Evolutionary conservation across 2,113 vertebrate genomes (phyloP), one percentile per base, ranked within the genome.

Genomic region (Hystrix cristata): DNA sequence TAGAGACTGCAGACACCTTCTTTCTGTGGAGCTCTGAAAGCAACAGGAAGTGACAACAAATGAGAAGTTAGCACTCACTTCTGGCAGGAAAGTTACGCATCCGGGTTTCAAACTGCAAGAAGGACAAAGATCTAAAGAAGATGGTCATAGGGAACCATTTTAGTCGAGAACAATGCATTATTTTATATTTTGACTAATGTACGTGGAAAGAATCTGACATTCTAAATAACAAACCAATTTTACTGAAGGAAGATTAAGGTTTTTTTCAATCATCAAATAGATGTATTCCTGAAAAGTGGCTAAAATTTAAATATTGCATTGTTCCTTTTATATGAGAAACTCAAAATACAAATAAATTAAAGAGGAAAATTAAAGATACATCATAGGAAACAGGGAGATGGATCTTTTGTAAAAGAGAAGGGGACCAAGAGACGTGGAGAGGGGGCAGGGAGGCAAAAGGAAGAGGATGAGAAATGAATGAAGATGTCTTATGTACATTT

Each of bases 21-120:
- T 95, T 60, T 95, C 90, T 83, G 34, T 43, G 48, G 93, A 64
- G 87, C 80, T 96, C 95, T 94, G 90, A 93, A 97, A 72, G 76
- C 84, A 92, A 94, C 69, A 97, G 97, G 97, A 97, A 98, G 83
- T 95, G 94, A 94, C 91, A 97, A 97, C 81, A 95, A 95, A 95
- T 92, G 92, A 95, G 84, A 91, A 96, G 84, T 92, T 90, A 96
- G 87, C 90, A 76, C 51, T 82, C 46, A 87, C 71, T 88, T 87
- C 84, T 69, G 95, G 85, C 96, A 97, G 96, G 96, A 96, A 98
- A 94, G 57, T 55, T 15, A 29, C 83, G 46, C 94, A 97, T 96
- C 97, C 81, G 78, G 96, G 95, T 97, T 86, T 84, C 90, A 87
- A 91, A 64, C 46, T 71, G 27, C n/a, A 69, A 34, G 34, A 88